Conservation (phyloP, 1,140 invertebrate species). For the Conopomorpha cramerella region DNA sequence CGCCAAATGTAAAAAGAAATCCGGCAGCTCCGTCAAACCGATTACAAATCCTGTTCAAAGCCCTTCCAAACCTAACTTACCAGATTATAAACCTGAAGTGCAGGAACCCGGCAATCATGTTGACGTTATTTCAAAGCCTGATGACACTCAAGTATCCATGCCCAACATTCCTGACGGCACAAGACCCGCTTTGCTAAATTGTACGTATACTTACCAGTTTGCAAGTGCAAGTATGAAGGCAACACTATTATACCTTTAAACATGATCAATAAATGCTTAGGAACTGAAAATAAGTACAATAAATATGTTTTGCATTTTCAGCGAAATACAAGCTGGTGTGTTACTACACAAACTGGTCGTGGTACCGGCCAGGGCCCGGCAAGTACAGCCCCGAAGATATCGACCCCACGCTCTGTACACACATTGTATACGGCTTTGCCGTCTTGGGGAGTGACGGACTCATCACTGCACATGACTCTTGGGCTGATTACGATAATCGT, state of each 20-base stretch:
- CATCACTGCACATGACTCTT: slow-evolving; percentile 84
- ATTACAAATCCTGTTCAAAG: no score
- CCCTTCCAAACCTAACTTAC: no score
- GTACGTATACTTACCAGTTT: no score
- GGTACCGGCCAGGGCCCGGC: slow-evolving; percentile 82
- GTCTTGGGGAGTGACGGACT: slow-evolving; percentile 80
- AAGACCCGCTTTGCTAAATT: slow-evolving; percentile 13
- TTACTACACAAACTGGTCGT: slow-evolving; percentile 95
- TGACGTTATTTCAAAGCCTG: slow-evolving; percentile 9
- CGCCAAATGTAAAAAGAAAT: slow-evolving; percentile 68
- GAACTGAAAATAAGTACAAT: no score
- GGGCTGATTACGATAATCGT: slow-evolving; percentile 88
- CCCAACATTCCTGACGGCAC: slow-evolving; percentile 8
- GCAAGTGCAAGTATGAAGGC: no score
- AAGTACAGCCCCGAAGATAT: slow-evolving; percentile 86
- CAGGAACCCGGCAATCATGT: no score
- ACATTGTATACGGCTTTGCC: slow-evolving; percentile 91
- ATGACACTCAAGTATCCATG: slow-evolving; percentile 4
- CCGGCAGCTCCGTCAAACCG: no score
- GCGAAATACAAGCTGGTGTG: slow-evolving; percentile 80
- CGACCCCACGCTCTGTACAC: slow-evolving; percentile 84
- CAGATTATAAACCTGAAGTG: no score
- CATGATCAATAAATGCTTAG: no score
- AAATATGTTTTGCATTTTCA: no score
- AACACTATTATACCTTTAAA: no score